phyloP scores from a whole-genome alignment of 2,113 vertebrate genomes.

The Lamprotornis superbus region DNA sequence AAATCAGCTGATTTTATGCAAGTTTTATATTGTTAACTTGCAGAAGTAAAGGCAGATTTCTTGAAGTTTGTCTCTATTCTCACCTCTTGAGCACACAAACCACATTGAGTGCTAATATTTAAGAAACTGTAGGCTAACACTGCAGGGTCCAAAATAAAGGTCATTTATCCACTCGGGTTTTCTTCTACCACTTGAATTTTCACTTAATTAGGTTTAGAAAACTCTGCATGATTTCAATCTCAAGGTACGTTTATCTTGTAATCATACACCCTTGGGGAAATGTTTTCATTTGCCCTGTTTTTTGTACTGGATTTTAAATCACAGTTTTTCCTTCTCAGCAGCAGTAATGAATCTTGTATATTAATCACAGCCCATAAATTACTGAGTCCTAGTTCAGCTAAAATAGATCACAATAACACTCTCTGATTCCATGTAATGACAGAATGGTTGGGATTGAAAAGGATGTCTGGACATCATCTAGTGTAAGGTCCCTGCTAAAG shows the following conservation, averaged over 20 bases:
- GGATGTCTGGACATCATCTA: too few species aligned
- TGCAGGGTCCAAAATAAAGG: neutral
- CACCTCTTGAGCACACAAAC: neutral
- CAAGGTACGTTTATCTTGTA: neutral
- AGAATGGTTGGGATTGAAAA: neutral
- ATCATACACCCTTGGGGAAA: neutral
- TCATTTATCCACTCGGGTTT: neutral
- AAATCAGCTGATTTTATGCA: neutral
- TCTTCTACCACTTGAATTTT: neutral
- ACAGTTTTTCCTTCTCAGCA: neutral
- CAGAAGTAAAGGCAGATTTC: neutral
- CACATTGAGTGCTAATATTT: neutral
- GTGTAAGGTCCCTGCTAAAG: neutral
- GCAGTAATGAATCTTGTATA: neutral
- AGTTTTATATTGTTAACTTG: neutral
- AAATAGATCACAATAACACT: neutral
- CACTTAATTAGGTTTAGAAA: neutral
- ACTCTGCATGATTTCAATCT: neutral
- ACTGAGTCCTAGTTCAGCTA: neutral
- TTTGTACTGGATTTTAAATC: neutral
- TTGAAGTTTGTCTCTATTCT: neutral
- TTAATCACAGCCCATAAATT: neutral
- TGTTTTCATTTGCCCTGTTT: neutral
- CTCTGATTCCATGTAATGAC: neutral
- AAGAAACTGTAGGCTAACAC: neutral